Conservation (phyloP, 2,113 vertebrate genomes). For the Ellobius talpinus region DNA sequence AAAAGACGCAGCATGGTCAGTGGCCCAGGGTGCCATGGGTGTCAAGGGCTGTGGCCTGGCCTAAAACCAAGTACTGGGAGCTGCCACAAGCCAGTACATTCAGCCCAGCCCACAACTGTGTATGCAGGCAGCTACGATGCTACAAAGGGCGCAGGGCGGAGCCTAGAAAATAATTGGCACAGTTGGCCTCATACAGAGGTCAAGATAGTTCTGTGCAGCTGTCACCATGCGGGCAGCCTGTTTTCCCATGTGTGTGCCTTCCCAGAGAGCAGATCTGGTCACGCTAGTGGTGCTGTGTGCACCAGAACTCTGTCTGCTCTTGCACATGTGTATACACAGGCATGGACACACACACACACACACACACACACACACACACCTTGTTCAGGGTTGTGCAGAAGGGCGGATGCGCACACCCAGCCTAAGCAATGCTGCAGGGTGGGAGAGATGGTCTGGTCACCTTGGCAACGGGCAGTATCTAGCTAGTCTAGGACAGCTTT, state of each 20-base stretch:
- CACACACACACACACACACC: not conserved
- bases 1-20: not conserved
- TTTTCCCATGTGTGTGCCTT: not conserved
- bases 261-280: not conserved
- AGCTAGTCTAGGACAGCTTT: conserved; percentile 59
- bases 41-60: not conserved
- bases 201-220: too few relatives aligned
- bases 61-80: rapidly evolving
- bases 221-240: rapidly evolving
- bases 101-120: too few relatives aligned
- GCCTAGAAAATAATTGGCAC: not conserved
- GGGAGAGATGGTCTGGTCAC: conserved; percentile 51
- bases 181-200: not conserved
- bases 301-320: not conserved
- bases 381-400: not conserved
- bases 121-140: rapidly evolving
- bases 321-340: not conserved
- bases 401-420: not conserved
- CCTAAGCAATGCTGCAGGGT: not conserved
- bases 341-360: too few relatives aligned
- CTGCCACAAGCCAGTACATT: not conserved
- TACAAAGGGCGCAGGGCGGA: not conserved
- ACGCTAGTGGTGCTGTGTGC: rapidly evolving
- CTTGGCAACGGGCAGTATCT: conserved; percentile 65
- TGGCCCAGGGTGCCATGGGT: not conserved